phyloP scores from a whole-genome alignment of 2,888 invertebrate genomes.

The Ennomos erosarius region DNA sequence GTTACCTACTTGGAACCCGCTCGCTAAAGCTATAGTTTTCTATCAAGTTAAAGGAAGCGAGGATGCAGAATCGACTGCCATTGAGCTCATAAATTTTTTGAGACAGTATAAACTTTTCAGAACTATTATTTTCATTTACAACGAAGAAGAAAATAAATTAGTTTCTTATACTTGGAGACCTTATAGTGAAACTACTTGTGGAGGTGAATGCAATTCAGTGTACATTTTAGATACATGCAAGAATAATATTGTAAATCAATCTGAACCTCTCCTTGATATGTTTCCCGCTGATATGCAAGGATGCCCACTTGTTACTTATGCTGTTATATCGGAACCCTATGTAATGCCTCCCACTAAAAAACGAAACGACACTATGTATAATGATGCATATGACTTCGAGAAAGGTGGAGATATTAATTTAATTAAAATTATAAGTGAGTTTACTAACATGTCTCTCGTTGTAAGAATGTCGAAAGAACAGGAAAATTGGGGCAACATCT shows the following conservation, averaged over 20 bases:
- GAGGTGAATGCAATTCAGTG: conserved; percentile 69
- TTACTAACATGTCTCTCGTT: conserved; percentile 76
- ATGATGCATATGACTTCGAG: conserved; percentile 68
- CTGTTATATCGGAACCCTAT: conserved; percentile 77
- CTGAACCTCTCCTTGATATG: conserved; percentile 62
- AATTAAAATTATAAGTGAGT: conserved; percentile 75
- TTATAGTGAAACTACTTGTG: conserved; percentile 74
- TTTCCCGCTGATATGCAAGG: conserved; percentile 73
- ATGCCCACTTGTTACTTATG: conserved; percentile 74
- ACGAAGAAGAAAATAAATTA: conserved; percentile 60
- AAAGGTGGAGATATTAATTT: conserved; percentile 77
- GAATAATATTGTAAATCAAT: conserved; percentile 58
- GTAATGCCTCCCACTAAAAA: conserved; percentile 72
- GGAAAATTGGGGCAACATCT: conserved; percentile 75
- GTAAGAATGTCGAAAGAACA: conserved; percentile 64
- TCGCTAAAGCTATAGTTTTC: conserved; percentile 77
- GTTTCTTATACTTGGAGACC: conserved; percentile 77
- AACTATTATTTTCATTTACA: conserved; percentile 73
- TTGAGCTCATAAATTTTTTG: conserved; percentile 72
- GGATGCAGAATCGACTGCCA: conserved; percentile 58
- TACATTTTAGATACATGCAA: conserved; percentile 73
- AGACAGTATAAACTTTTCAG: conserved; percentile 69
- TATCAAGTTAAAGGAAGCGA: conserved; percentile 67
- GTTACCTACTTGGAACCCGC: conserved; percentile 82
- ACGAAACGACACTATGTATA: conserved; percentile 53